Percentiles rank a stretch among this genome's conserved stretches.
These are phyloP conservation scores for Ictidomys tridecemlineatus DNA, from an alignment of 2,113 vertebrate genomes.

Conservation along the genomic window DNA sequence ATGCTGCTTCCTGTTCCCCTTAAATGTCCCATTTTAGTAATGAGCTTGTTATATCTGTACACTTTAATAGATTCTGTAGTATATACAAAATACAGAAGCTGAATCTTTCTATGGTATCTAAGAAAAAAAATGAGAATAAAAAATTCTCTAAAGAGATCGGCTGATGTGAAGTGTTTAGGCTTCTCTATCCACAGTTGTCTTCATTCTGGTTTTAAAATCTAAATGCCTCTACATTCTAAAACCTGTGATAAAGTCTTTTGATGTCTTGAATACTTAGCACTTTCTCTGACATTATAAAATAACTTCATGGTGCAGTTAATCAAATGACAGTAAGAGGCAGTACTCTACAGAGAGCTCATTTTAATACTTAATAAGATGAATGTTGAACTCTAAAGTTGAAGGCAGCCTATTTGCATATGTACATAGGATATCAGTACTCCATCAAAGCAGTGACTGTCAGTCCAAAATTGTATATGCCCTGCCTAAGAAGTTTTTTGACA, in stretches of 20 bases:
- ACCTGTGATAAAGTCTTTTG: conserved; percentile 63
- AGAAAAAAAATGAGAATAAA: conserved; percentile 23
- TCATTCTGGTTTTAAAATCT: conserved; percentile 72
- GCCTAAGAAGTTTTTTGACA: not conserved
- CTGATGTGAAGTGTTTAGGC: not conserved
- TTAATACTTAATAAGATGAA: conserved; percentile 77
- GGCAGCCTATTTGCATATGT: conserved; percentile 45
- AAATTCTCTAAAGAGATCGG: not conserved
- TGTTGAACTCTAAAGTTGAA: conserved; percentile 61
- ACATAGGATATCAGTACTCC: conserved; percentile 31
- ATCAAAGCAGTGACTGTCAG: conserved; percentile 11
- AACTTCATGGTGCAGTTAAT: conserved; percentile 79
- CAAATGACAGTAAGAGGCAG: conserved; percentile 72
- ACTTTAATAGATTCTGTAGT: conserved; percentile 22
- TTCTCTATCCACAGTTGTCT: conserved; percentile 31
- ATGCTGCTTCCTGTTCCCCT: not conserved
- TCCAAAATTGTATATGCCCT: not conserved
- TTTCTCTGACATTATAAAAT: conserved; percentile 82
- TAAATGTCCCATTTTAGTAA: not conserved
- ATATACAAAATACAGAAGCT: conserved; percentile 1
- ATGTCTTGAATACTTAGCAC: conserved; percentile 73
- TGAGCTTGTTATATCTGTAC: not conserved
- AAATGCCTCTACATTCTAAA: conserved; percentile 65
- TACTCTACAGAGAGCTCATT: conserved; percentile 73
- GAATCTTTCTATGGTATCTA: not conserved